Conservation (phyloP, 2,113 vertebrate species). For the Philantomba maxwellii region DNA sequence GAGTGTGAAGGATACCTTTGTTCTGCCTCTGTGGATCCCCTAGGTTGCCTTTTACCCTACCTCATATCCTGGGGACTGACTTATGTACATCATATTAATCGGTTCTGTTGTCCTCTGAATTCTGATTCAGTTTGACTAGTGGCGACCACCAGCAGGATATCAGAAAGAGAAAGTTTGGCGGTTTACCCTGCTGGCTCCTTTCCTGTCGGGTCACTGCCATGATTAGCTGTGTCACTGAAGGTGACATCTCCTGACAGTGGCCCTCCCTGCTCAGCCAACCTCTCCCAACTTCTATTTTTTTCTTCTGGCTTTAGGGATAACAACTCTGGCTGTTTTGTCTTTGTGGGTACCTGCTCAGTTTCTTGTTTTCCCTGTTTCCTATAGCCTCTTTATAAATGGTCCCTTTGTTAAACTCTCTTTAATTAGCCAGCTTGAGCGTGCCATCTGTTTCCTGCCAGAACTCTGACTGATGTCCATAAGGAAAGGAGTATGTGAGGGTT, state of each 20-base stretch:
- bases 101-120: not conserved
- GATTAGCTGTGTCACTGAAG: not conserved
- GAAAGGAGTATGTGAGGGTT: not conserved
- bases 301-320: not conserved
- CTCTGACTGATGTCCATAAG: not conserved
- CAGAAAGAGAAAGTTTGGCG: not conserved
- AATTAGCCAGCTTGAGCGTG: not conserved
- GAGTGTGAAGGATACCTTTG: not conserved
- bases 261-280: not conserved
- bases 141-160: not conserved
- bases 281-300: not conserved
- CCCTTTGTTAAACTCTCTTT: not conserved
- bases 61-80: not conserved
- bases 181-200: not conserved
- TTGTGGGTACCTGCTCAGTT: not conserved
- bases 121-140: not conserved
- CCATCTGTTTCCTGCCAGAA: conserved; percentile 11
- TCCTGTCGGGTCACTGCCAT: not conserved
- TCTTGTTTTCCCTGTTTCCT: not conserved
- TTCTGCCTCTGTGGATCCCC: not conserved
- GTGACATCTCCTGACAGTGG: not conserved
- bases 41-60: not conserved
- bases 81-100: not conserved
- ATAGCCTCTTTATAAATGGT: not conserved
- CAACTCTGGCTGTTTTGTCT: not conserved